Evolutionary conservation across 2,888 invertebrate species (phyloP).

Genomic region (Arrhopalites spinosus): DNA sequence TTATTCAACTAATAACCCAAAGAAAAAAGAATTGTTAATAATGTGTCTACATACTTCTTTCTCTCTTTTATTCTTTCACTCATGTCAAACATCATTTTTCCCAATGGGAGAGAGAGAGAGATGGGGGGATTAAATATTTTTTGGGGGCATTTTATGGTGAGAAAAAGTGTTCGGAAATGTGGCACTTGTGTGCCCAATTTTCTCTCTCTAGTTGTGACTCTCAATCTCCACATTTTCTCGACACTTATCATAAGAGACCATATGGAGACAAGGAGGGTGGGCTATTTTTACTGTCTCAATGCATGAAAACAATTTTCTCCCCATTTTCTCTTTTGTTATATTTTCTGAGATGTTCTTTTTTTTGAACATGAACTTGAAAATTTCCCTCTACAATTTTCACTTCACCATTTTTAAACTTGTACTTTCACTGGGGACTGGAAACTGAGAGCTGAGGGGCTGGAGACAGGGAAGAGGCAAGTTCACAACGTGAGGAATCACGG

Average conservation of each 20-base stretch:
- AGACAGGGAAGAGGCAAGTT: background rate
- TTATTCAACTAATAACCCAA: background rate
- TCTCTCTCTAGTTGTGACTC: background rate
- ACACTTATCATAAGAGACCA: background rate
- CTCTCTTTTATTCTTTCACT: background rate
- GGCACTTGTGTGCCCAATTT: background rate
- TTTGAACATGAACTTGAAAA: background rate
- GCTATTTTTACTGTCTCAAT: background rate
- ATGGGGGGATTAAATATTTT: background rate
- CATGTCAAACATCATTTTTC: background rate
- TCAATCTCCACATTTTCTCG: background rate
- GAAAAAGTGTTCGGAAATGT: constrained; percentile 12
- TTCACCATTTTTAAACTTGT: background rate
- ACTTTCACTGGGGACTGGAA: background rate
- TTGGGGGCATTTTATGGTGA: constrained; percentile 1
- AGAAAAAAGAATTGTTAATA: background rate
- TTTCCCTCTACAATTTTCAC: constrained; percentile 19
- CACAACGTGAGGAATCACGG: background rate
- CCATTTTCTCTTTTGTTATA: background rate
- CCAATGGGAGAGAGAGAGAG: background rate
- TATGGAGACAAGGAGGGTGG: background rate
- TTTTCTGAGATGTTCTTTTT: background rate
- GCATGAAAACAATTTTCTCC: background rate
- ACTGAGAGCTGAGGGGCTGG: background rate
- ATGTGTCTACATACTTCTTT: background rate